Evolutionary conservation across 37 sponge, comb jelly and placozoan genomes (phyloP), one percentile per base, ranked within the genome.

Genomic region (Axinella damicornis): DNA sequence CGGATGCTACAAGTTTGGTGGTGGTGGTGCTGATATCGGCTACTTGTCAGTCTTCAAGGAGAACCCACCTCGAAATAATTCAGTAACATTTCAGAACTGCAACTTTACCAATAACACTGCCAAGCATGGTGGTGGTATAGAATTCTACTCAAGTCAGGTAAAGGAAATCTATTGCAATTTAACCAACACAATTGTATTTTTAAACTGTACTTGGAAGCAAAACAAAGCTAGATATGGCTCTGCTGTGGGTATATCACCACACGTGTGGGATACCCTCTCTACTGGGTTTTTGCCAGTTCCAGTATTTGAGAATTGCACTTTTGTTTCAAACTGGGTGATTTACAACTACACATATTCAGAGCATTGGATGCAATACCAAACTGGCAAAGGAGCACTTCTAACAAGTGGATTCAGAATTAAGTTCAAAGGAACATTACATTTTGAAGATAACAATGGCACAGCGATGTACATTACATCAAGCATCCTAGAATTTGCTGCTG

Each of bases 141-240:
- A 22, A 22, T 57, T 40, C 75, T 40, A 40, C 21, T 54, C 75
- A 22, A 28, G 39, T 36, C 39, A 34, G 27, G 55, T 27, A 5
- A 46, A 46, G 46, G 46, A 46, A 46, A 14, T 19, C 4, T 30
- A 27, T 5, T 13, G 2, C 34, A 74, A 57, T 40, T 24, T 22
- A 2, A 14, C 60, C 27, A 77, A 77, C 19, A 33, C 21, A 11
- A 37, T 77, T 16, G 16, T 11, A 5, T 79, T 79, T 28, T 18
- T 30, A 30, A 79, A 66, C 20, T 79, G 68, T 24, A 65, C 54
- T 27, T 79, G 80, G 80, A 67, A 18, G 25, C 19, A 53, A 32
- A 79, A 79, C 41, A 53, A 21, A 30, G 80, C 67, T 27, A 54
- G 65, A 25, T 79, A 67, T 67, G 80, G 80, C 4, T 31, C 80